Conservation (phyloP, 2,113 vertebrate species). For the Harpagus bidentatus region DNA sequence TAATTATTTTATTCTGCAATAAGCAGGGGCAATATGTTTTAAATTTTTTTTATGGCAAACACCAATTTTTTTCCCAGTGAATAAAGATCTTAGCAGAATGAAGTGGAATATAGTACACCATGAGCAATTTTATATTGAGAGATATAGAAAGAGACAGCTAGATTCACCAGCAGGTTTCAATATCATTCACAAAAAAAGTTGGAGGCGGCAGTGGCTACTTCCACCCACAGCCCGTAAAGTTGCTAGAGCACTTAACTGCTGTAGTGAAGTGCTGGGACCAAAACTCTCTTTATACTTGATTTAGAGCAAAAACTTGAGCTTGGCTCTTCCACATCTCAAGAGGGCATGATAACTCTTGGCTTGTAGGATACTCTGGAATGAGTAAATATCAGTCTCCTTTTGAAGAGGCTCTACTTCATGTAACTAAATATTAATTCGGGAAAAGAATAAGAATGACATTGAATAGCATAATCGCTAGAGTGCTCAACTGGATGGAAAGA, state of each 20-base stretch:
- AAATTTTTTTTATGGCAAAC: neutral
- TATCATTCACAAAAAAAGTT: neutral
- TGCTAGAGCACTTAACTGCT: neutral
- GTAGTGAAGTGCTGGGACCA: neutral
- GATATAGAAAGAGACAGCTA: neutral
- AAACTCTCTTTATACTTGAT: neutral
- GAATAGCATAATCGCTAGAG: neutral
- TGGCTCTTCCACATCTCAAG: neutral
- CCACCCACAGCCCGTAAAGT: neutral
- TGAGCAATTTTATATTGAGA: neutral
- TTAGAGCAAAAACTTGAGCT: neutral
- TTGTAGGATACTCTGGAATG: neutral
- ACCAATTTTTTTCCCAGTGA: neutral
- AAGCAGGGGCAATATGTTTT: neutral
- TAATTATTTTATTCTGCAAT: neutral
- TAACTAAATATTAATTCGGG: conserved; percentile 13
- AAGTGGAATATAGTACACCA: neutral
- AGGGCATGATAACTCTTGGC: neutral
- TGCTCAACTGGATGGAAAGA: neutral
- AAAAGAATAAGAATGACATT: neutral
- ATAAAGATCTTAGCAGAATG: neutral
- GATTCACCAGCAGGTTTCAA: neutral
- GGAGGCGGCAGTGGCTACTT: neutral
- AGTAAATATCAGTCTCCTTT: neutral
- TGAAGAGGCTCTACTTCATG: neutral